These are phyloP conservation scores for Lathronympha strigana DNA, from an alignment of 2,888 invertebrate species.

Conservation along the genomic window DNA sequence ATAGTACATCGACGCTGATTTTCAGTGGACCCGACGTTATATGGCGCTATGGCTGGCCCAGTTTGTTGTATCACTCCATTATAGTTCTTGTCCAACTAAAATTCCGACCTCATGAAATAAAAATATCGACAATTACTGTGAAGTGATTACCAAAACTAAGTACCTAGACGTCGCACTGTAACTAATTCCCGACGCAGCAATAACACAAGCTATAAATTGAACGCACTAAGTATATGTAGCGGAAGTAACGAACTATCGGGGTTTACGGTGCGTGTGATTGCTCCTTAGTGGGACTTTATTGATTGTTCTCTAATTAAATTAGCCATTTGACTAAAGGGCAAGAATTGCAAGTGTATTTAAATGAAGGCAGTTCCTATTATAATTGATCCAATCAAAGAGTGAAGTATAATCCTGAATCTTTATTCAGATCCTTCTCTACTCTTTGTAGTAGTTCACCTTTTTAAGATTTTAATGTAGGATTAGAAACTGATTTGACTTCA, in stretches of 20 bases:
- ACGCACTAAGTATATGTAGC: constrained; percentile 83
- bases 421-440: too few relatives aligned
- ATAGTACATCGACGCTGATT: too few relatives aligned
- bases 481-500: too few relatives aligned
- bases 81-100: too few relatives aligned
- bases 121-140: background rate
- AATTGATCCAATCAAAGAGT: too few relatives aligned
- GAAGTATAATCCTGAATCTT: too few relatives aligned
- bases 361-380: background rate
- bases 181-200: constrained; percentile 41
- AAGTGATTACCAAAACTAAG: constrained; percentile 15
- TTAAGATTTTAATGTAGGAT: too few relatives aligned
- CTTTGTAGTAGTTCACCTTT: too few relatives aligned
- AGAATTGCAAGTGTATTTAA: background rate
- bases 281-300: constrained; percentile 42
- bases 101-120: too few relatives aligned
- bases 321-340: constrained; percentile 10
- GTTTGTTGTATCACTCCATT: too few relatives aligned
- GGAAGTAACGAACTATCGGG: constrained; percentile 76
- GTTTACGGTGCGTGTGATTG: constrained; percentile 71
- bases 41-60: too few relatives aligned
- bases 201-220: constrained; percentile 68
- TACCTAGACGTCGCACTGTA: constrained; percentile 18
- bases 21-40: too few relatives aligned
- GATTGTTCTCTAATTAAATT: constrained; percentile 42